Evolutionary conservation across 2,888 invertebrate genomes (phyloP).

Genomic region (Drosophila limbata): DNA sequence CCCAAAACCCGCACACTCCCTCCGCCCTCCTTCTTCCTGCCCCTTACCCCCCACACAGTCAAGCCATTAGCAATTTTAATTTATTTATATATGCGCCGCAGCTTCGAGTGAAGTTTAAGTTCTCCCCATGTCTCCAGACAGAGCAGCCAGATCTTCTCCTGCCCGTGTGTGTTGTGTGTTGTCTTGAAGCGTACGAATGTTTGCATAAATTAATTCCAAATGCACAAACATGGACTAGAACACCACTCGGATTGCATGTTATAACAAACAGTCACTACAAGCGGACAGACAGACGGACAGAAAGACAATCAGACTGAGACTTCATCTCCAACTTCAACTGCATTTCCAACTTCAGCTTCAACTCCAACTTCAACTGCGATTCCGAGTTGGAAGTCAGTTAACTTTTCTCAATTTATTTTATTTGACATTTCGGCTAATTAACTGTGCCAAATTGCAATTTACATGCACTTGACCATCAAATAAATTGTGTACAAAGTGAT

Average conservation of each 20-base stretch:
- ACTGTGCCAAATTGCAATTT: constrained; percentile 47
- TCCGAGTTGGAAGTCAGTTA: constrained; percentile 11
- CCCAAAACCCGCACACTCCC: background rate
- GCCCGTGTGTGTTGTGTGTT: constrained; percentile 21
- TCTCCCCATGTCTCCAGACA: constrained; percentile 50
- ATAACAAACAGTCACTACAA: constrained; percentile 41
- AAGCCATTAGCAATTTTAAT: constrained; percentile 79
- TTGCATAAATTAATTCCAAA: constrained; percentile 81
- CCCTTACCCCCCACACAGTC: constrained; percentile 3
- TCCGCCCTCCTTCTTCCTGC: too few relatives aligned
- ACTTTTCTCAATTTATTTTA: constrained; percentile 31
- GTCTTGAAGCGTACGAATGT: constrained; percentile 63
- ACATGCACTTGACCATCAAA: constrained; percentile 60
- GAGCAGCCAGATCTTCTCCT: background rate
- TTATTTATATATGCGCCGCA: constrained; percentile 76
- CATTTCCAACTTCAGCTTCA: background rate
- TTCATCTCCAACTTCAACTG: background rate
- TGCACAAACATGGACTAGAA: constrained; percentile 80
- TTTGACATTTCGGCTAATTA: constrained; percentile 57
- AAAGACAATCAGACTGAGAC: too few relatives aligned
- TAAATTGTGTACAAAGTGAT: constrained; percentile 25
- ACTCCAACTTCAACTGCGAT: background rate
- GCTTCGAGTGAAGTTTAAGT: constrained; percentile 39
- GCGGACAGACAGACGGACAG: constrained; percentile 8
- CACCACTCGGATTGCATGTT: constrained; percentile 68